Percentiles rank a stretch among this genome's conserved stretches.
phyloP scores from a whole-genome alignment of 2,888 invertebrate genomes.

The Dolichomitus sp. region DNA sequence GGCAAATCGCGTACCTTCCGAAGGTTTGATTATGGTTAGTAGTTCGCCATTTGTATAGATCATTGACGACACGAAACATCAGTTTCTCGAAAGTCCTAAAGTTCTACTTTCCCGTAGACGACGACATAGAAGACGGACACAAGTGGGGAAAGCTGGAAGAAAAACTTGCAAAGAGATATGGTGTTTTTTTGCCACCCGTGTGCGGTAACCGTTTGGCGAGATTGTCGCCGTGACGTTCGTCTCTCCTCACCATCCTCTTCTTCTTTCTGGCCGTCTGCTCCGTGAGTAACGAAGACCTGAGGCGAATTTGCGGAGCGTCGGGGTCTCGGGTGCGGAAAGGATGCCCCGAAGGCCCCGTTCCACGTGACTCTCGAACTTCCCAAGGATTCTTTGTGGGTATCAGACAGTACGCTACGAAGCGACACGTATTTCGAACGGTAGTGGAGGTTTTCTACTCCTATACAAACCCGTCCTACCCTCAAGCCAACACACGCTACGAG shows the following conservation, averaged over 20 bases:
- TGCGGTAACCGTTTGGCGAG: constrained; percentile 55
- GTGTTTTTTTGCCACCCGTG: constrained; percentile 65
- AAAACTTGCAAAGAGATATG: constrained; percentile 59
- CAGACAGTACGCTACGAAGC: constrained; percentile 40
- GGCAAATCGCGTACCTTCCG: background rate
- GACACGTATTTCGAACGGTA: constrained; percentile 53
- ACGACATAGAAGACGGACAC: background rate
- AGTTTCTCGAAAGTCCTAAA: background rate
- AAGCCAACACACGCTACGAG: constrained; percentile 38
- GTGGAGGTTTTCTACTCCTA: constrained; percentile 60
- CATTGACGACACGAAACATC: background rate
- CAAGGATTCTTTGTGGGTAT: constrained; percentile 61
- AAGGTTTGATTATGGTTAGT: background rate
- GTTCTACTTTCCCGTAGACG: background rate
- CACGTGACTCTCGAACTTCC: constrained; percentile 40
- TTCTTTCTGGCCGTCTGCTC: constrained; percentile 6
- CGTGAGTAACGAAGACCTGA: constrained; percentile 38
- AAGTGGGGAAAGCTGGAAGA: constrained; percentile 51
- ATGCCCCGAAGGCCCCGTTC: constrained; percentile 46
- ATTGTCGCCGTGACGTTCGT: constrained; percentile 28
- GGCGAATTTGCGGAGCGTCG: constrained; percentile 48
- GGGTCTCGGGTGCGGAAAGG: constrained; percentile 63
- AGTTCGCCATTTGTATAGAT: background rate
- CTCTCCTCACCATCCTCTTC: background rate
- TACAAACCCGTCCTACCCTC: constrained; percentile 10